These are phyloP conservation scores for Triops longicaudatus DNA, from an alignment of 1,140 invertebrate species.

Conservation along the genomic window DNA sequence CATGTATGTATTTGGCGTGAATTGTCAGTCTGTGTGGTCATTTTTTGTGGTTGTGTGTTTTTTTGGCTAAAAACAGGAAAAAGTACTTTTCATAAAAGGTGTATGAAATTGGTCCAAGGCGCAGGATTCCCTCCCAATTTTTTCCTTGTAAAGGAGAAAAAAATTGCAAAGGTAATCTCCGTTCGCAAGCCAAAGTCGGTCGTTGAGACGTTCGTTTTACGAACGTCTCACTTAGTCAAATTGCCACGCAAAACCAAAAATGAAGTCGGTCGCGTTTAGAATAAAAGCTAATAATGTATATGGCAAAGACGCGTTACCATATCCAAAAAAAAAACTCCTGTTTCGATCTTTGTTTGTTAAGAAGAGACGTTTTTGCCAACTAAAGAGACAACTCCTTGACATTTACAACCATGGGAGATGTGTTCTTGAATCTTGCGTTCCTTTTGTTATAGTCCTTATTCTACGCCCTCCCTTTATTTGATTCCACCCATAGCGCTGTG, in stretches of 20 bases:
- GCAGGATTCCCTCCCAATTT: not conserved
- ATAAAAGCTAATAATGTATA: not conserved
- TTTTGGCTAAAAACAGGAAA: not conserved
- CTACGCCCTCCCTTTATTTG: not conserved
- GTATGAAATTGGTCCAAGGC: not conserved
- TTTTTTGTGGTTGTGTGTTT: not conserved
- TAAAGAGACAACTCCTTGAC: not conserved
- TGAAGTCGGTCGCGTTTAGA: not conserved
- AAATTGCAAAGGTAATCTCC: not conserved
- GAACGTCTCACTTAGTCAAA: not conserved
- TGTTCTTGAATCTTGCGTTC: constrained; percentile 6
- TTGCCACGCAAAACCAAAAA: constrained; percentile 15
- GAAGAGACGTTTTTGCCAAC: not conserved
- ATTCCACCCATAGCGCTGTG: too few relatives aligned
- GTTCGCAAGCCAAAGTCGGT: constrained; percentile 1
- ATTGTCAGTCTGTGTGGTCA: not conserved
- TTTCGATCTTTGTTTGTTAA: not conserved
- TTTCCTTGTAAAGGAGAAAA: not conserved
- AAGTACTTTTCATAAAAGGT: too few relatives aligned
- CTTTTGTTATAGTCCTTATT: not conserved
- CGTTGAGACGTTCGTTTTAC: not conserved
- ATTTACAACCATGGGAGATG: not conserved
- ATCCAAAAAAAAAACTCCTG: not conserved
- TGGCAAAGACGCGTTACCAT: not conserved
- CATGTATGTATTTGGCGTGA: not conserved